Evolutionary conservation across 2,797 vertebrate genomes (phyloP).

Genomic region (Parotocinclus haroldoi): DNA sequence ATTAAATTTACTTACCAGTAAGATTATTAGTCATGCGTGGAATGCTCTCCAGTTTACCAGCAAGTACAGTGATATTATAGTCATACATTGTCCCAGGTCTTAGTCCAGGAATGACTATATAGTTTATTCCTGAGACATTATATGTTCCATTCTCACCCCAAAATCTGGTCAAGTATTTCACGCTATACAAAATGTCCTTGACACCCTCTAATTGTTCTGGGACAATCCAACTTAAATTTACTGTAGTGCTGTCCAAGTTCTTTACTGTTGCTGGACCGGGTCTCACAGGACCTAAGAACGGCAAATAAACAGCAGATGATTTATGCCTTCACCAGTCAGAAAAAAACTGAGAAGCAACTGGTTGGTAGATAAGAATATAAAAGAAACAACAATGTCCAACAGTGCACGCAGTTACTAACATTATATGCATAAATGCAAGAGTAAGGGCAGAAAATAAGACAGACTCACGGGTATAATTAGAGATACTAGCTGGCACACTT

Average conservation of each 20-base stretch:
- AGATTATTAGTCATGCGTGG: accelerated
- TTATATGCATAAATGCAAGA: too few species aligned
- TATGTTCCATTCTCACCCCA: accelerated
- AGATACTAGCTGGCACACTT: accelerated
- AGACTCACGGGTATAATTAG: conserved; percentile 55
- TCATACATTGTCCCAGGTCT: conserved; percentile 44
- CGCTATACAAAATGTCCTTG: accelerated
- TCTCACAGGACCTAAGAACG: conserved; percentile 36
- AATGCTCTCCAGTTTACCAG: accelerated
- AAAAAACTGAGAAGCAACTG: not conserved
- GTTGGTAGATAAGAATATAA: not conserved
- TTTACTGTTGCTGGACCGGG: accelerated
- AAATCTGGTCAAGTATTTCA: conserved; percentile 21
- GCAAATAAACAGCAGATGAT: not conserved
- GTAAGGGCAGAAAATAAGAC: not conserved
- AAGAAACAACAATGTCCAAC: not conserved
- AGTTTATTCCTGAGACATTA: accelerated
- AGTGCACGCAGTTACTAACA: not conserved
- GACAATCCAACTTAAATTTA: conserved; percentile 26
- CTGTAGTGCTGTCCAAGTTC: accelerated
- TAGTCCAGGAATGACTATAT: accelerated
- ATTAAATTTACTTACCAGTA: conserved; percentile 61
- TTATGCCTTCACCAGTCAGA: not conserved
- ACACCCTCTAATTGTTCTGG: accelerated
- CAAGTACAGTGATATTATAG: not conserved